phyloP scores from a whole-genome alignment of 2,888 invertebrate species.

The Girardia tigrina region DNA sequence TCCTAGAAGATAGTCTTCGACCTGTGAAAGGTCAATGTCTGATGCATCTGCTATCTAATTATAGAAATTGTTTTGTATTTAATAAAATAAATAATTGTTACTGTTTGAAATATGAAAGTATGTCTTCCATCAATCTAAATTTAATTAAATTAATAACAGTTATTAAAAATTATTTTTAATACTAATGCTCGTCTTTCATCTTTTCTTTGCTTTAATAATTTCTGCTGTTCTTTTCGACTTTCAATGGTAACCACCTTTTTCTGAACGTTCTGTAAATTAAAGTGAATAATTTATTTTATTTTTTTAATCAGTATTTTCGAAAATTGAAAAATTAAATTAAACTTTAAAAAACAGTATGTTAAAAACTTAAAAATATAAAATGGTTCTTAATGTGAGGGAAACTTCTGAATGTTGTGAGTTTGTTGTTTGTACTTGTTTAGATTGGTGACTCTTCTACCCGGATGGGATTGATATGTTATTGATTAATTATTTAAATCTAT shows the following conservation, averaged over 20 bases:
- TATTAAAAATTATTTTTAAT: not conserved
- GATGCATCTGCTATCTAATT: conserved; percentile 30
- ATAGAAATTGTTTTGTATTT: not conserved
- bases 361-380: too few species aligned
- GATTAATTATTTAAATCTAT: too few species aligned
- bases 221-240: not conserved
- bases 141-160: not conserved
- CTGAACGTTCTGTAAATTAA: not conserved
- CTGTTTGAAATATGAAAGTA: conserved; percentile 29
- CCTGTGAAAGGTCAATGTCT: conserved; percentile 23
- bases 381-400: too few species aligned
- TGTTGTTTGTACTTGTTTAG: too few species aligned
- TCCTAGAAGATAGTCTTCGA: conserved; percentile 28
- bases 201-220: conserved; percentile 9
- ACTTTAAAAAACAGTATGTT: too few species aligned
- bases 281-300: too few species aligned
- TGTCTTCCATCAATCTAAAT: conserved; percentile 30
- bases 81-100: conserved; percentile 26
- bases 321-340: too few species aligned
- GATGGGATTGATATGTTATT: too few species aligned
- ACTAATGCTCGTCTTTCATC: not conserved
- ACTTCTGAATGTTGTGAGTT: too few species aligned
- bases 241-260: not conserved
- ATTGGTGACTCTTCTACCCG: too few species aligned
- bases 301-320: too few species aligned